Conservation (phyloP, 1,140 invertebrate species). For the Drosophila suzukii region DNA sequence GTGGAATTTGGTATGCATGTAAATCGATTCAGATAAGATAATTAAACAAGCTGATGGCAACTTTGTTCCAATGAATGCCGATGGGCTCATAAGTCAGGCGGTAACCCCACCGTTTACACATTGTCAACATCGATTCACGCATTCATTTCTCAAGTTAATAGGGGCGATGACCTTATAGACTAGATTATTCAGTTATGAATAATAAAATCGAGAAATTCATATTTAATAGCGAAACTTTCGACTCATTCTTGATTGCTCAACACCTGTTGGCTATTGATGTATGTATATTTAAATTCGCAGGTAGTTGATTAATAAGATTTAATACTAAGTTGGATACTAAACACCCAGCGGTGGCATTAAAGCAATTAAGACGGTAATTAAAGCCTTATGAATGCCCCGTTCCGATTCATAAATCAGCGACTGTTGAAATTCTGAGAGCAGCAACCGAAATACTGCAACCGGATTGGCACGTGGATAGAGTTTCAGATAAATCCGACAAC, state of each 20-base stretch:
- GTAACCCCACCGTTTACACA: slow-evolving; percentile 21
- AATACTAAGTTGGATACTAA: slow-evolving; percentile 36
- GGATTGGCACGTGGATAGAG: slow-evolving; percentile 39
- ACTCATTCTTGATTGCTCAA: slow-evolving; percentile 29
- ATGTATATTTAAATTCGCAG: slow-evolving; percentile 14
- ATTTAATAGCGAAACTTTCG: slow-evolving; percentile 36
- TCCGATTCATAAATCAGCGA: slow-evolving; percentile 43
- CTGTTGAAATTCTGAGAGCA: slow-evolving; percentile 12
- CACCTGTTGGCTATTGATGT: slow-evolving; percentile 24
- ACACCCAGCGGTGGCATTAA: slow-evolving; percentile 43
- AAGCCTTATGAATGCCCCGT: slow-evolving; percentile 44
- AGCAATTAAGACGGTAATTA: slow-evolving; percentile 38
- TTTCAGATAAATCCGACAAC: background rate
- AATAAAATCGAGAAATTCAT: slow-evolving; percentile 6
- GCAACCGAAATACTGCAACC: slow-evolving; percentile 22
- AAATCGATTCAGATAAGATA: slow-evolving; percentile 50
- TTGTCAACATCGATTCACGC: slow-evolving; percentile 8
- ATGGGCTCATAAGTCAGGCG: slow-evolving; percentile 32
- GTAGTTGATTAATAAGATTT: slow-evolving; percentile 47
- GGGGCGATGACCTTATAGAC: slow-evolving; percentile 33
- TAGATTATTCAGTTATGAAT: background rate
- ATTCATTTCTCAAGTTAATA: slow-evolving; percentile 20
- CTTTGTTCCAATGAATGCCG: slow-evolving; percentile 20
- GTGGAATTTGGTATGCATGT: slow-evolving; percentile 49
- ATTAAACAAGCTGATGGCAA: slow-evolving; percentile 26